Evolutionary conservation across 2,113 vertebrate species (phyloP).

Genomic region (Ivindomyrus marchei): DNA sequence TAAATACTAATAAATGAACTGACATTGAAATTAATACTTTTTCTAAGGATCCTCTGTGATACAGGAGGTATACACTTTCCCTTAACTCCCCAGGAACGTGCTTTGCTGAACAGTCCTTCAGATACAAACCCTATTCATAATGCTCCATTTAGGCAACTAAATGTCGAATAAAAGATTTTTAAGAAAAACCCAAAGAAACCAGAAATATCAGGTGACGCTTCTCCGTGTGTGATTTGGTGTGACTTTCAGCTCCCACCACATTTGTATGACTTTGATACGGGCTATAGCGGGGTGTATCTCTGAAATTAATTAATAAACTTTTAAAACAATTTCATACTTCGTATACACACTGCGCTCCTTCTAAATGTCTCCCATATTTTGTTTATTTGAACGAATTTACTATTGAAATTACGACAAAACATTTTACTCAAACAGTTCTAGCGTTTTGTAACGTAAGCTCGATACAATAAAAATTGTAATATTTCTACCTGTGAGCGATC

Average conservation of each 20-base stretch:
- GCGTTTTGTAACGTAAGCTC: background rate
- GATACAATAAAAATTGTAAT: background rate
- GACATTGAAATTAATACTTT: background rate
- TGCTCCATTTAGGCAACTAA: background rate
- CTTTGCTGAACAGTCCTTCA: background rate
- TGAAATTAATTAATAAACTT: background rate
- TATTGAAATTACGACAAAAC: background rate
- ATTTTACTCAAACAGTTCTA: background rate
- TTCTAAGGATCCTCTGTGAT: background rate
- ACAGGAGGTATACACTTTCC: background rate
- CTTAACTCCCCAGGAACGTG: background rate
- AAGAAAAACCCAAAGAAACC: background rate
- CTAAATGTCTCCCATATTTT: background rate
- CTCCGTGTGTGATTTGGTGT: background rate
- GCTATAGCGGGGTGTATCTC: background rate
- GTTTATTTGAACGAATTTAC: background rate
- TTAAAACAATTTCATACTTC: background rate
- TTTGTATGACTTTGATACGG: background rate
- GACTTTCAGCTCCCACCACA: background rate
- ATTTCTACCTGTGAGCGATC: background rate
- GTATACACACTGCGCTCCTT: background rate
- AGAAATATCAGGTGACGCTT: background rate
- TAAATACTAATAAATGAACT: background rate
- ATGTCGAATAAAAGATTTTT: background rate
- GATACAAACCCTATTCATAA: background rate